A percentile compares a stretch with the other conserved stretches of the same genome.
These are phyloP conservation scores for Rallus limicola DNA, from an alignment of 2,113 vertebrate species.

Conservation along the genomic window DNA sequence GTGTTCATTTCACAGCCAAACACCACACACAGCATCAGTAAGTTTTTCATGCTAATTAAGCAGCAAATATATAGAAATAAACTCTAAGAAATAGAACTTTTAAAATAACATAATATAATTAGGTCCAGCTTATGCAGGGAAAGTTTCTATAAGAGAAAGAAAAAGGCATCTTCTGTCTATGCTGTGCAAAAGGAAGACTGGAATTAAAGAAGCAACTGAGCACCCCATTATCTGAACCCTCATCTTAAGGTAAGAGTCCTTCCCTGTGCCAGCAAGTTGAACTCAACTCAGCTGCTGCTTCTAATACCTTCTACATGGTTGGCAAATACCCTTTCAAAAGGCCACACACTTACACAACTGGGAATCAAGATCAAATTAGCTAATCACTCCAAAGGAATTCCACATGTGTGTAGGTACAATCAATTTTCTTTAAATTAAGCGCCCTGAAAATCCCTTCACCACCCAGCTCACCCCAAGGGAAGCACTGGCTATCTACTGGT, in stretches of 20 bases:
- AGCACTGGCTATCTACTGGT: neutral
- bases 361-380: neutral
- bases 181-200: neutral
- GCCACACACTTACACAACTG: neutral
- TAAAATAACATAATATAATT: neutral
- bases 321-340: neutral
- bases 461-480: neutral
- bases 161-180: neutral
- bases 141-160: neutral
- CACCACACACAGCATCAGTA: neutral
- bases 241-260: neutral
- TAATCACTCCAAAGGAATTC: neutral
- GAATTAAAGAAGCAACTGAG: neutral
- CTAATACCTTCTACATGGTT: neutral
- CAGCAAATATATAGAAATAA: neutral
- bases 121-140: neutral
- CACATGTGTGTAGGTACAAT: neutral
- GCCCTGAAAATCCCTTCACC: neutral
- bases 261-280: accelerated
- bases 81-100: neutral
- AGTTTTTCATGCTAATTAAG: neutral
- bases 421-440: neutral
- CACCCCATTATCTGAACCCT: neutral
- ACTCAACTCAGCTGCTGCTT: neutral
- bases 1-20: neutral